Conservation (phyloP, 2,113 vertebrate species). For the Clarias magur region DNA sequence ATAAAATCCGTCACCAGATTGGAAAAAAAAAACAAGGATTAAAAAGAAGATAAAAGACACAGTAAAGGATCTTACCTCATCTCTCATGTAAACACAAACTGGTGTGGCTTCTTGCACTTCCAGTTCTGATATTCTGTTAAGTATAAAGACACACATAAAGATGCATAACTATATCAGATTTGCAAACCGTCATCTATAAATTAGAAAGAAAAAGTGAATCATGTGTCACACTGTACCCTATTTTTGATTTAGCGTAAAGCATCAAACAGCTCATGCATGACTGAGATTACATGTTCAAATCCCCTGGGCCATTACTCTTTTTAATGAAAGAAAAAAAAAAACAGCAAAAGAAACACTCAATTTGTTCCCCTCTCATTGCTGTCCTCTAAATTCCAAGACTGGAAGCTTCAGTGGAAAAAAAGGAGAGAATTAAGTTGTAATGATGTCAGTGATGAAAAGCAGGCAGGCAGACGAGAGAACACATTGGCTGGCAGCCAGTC, state of each 20-base stretch:
- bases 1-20: neutral
- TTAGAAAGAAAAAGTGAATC: neutral
- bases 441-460: constrained; percentile 70
- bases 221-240: neutral
- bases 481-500: constrained; percentile 54
- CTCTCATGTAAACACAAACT: constrained; percentile 77
- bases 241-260: neutral
- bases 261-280: neutral
- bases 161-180: neutral
- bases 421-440: constrained; percentile 57
- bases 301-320: neutral
- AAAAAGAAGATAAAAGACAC: constrained; percentile 5
- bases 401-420: constrained; percentile 61
- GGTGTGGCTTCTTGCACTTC: constrained; percentile 63
- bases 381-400: constrained; percentile 51
- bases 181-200: neutral
- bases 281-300: neutral
- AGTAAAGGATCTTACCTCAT: constrained; percentile 65
- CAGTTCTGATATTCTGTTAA: constrained; percentile 57
- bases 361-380: constrained; percentile 42
- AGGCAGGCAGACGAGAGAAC: constrained; percentile 43
- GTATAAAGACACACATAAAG: neutral
- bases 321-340: neutral
- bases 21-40: neutral
- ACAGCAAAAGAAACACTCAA: constrained; percentile 31